A percentile compares a stretch with the other conserved stretches of the same genome.
phyloP scores from a whole-genome alignment of 2,113 vertebrate species.

The Hemibagrus wyckioides region DNA sequence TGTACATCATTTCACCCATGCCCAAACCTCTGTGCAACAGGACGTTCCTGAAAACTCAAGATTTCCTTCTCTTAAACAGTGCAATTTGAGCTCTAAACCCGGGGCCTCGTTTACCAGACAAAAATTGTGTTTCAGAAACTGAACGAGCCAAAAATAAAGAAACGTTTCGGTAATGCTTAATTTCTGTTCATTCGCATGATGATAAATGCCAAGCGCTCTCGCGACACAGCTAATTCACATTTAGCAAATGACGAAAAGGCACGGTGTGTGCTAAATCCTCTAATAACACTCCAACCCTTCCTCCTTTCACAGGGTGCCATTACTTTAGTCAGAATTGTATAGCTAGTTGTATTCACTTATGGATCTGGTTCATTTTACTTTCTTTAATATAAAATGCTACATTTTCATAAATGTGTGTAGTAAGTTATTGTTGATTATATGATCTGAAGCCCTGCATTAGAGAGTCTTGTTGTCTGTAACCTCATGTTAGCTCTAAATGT shows the following conservation, averaged over 20 bases:
- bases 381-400: not conserved
- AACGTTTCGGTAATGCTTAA: not conserved
- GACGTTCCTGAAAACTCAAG: not conserved
- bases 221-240: not conserved
- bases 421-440: not conserved
- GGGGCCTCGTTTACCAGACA: conserved; percentile 2
- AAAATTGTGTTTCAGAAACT: not conserved
- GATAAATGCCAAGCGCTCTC: not conserved
- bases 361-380: not conserved
- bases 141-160: not conserved
- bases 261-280: not conserved
- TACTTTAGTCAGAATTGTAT: not conserved
- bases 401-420: not conserved
- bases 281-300: not conserved
- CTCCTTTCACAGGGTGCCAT: not conserved
- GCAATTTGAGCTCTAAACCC: not conserved
- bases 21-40: conserved; percentile 21
- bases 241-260: not conserved
- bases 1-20: conserved; percentile 29
- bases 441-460: not conserved
- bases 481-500: not conserved
- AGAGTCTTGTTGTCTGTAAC: not conserved
- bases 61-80: not conserved
- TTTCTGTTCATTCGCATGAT: not conserved
- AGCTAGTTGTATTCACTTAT: not conserved